Evolutionary conservation across 2,888 invertebrate species (phyloP), one percentile per base, ranked within the genome.

Genomic region (Eremobia ochroleuca): DNA sequence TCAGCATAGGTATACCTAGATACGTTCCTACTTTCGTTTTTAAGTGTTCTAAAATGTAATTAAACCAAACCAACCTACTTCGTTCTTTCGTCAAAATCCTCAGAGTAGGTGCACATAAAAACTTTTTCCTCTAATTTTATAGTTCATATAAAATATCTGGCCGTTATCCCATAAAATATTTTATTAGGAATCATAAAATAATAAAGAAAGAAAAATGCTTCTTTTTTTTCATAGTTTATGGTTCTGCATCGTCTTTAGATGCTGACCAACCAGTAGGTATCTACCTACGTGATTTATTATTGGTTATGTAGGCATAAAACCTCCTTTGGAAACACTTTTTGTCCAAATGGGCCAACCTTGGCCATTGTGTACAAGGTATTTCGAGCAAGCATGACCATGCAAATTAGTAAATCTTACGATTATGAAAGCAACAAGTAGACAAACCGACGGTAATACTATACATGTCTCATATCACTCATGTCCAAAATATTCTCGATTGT

Each of bases 381-480:
- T 40, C 28, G 28, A 79, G 34, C 40, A 9, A 34, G n/a, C 28
- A 49, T 43, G 9, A 18, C 49, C 9, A 74, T 66, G 62, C 49
- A 66, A 75, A 79, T 79, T 52, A 72, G 43, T 4, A 76, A 69
- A 68, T 37, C 52, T 37, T 25, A 70, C 31, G 28, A 52, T 25
- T 40, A 55, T 46, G 61, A 69, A 61, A 37, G 71, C 18, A 43
- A 73, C 28, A 59, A 55, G 25, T 25, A 59, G 58, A 70, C n/a
- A 55, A 66, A 40, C 59, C 46, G 4, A 52, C 25, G 37, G 76
- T 59, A 46, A 34, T 64, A 70, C 34, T 40, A 49, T 59, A 68
- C 72, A 77, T 52, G 40, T 82, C 62, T 85, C 85, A 43, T 55
- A 77, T 85, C 67, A 76, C 67, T 81, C 68, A 55, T 58, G 82